Conservation (phyloP, 2,113 vertebrate genomes). For the Mustelus asterias region DNA sequence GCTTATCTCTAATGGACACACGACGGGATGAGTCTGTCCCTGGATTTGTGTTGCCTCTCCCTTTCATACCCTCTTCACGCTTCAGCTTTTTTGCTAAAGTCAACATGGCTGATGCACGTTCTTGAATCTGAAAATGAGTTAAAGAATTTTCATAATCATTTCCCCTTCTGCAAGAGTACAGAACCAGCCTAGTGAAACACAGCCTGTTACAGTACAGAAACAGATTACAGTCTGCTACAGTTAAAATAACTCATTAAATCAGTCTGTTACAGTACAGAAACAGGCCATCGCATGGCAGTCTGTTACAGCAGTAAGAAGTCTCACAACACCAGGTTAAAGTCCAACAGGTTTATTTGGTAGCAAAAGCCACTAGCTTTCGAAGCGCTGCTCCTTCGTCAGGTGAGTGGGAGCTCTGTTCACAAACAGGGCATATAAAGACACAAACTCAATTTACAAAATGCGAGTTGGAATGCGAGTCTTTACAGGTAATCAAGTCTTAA, state of each 20-base stretch:
- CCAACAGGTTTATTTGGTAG: no score
- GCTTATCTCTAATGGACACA: constrained; percentile 84
- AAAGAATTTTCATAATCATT: neutral
- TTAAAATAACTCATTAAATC: neutral
- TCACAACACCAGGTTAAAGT: no score
- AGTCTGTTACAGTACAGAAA: neutral
- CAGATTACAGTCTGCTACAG: neutral
- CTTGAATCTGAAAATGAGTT: constrained; percentile 49
- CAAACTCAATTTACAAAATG: no score
- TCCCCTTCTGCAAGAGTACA: neutral
- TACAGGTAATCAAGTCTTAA: no score
- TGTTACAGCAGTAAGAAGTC: no score
- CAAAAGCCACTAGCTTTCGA: no score
- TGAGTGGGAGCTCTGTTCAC: no score
- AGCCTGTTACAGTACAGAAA: neutral
- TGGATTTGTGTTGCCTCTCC: constrained; percentile 62
- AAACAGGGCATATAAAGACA: no score
- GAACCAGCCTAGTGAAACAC: neutral
- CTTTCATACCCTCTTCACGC: constrained; percentile 80
- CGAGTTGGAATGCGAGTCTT: no score
- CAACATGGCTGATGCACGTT: constrained; percentile 70
- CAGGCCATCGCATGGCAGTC: neutral
- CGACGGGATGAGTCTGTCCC: constrained; percentile 76
- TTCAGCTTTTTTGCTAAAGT: constrained; percentile 92
- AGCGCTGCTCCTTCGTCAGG: no score